Evolutionary conservation across 2,888 invertebrate genomes (phyloP), one percentile per base, ranked within the genome.

Genomic region (Carcina quercana): DNA sequence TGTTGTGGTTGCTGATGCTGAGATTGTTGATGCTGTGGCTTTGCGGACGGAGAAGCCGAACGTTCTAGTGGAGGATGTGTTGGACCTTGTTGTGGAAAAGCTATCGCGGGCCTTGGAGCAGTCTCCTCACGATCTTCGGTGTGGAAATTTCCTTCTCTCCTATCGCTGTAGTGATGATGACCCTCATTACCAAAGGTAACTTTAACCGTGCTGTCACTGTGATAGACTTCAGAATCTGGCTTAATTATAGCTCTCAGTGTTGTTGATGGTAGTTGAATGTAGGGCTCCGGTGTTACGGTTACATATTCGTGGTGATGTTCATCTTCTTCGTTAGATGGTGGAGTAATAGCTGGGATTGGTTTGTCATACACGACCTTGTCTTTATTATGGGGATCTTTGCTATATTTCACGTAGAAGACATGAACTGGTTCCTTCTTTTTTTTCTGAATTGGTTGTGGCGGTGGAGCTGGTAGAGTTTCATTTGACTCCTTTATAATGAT

Each of bases 401-500:
- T 93, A 60, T 95, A 95, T 69, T 95, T 95, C 0, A 95, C 95
- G 59, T 95, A 95, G 63, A 94, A 95, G 1, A 95, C 95, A 54
- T 95, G 95, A 21, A 95, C 93, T 15, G 94, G 93, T 59, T 95
- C 94, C 58, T 93, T 94, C 43, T 86, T 85, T 52, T 79, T 83
- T 50, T 82, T 82, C 8, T 50, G 68, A 8, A 86, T 68, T 10
- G 85, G 82, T 2, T 85, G 85, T 5, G 86, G 78, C 1, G 88
- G 86, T 3, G 87, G 86, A 2, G 91, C 87, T 2, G 94, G 91
- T 2, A 94, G 61, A 0, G 92, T 87, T 53, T 94, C 92, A 59
- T 95, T 95, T 0, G 94, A 94, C 66, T 95, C 95, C 57, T 94
- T 94, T 30, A 95, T 95, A 39, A 95, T 95, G 45, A 95, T 95